phyloP scores from a whole-genome alignment of 2,113 vertebrate genomes.

The Phrynosoma blainvillii region DNA sequence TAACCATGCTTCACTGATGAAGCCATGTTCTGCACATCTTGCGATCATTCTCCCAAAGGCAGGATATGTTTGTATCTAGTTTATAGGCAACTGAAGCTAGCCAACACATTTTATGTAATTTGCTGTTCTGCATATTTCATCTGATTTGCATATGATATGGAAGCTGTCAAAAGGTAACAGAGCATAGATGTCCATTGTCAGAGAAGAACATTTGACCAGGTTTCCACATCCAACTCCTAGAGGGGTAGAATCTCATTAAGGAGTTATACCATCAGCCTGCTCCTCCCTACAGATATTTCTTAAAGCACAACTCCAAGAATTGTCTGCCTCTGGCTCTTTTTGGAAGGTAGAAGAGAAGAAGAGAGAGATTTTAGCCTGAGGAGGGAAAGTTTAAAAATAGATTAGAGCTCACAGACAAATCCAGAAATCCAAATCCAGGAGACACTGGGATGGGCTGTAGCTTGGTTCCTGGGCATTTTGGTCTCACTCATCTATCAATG shows the following conservation, averaged over 20 bases:
- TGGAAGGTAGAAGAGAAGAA: not conserved
- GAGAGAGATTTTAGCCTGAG: not conserved
- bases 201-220: not conserved
- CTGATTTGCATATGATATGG: constrained; percentile 15
- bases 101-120: constrained; percentile 6
- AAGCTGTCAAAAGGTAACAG: not conserved
- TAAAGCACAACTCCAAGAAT: not conserved
- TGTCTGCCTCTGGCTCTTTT: not conserved
- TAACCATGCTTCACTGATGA: too few species aligned
- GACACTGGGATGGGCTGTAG: not conserved
- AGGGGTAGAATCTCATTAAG: not conserved
- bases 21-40: not conserved
- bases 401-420: not conserved
- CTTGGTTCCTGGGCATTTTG: not conserved
- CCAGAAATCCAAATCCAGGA: not conserved
- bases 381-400: not conserved
- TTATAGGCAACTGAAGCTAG: not conserved
- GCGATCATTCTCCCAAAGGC: not conserved
- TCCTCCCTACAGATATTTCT: not conserved
- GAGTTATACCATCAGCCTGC: not conserved
- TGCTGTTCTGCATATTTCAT: constrained; percentile 10
- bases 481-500: not conserved
- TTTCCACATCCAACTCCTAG: not conserved
- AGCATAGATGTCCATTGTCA: constrained; percentile 1
- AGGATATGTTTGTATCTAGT: not conserved